These are phyloP conservation scores for Helicoverpa zea DNA, from an alignment of 1,140 invertebrate species.

Conservation along the genomic window DNA sequence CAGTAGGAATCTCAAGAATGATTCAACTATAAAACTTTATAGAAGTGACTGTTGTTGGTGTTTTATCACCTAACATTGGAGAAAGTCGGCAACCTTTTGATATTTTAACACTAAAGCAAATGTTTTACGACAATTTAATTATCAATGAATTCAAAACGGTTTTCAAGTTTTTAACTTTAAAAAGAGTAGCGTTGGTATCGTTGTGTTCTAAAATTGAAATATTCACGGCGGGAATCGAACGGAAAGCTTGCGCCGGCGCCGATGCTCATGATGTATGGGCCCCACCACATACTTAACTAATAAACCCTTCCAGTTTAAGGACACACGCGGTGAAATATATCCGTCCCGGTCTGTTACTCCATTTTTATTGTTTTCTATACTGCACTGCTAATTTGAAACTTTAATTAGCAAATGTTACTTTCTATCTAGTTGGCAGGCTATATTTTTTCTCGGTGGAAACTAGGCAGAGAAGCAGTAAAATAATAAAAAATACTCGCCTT, in stretches of 20 bases:
- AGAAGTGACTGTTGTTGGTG: constrained; percentile 69
- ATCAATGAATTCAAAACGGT: constrained; percentile 12
- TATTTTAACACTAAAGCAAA: constrained; percentile 42
- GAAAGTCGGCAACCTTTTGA: constrained; percentile 70
- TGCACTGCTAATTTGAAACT: constrained; percentile 28
- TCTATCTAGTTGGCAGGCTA: neutral
- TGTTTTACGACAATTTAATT: constrained; percentile 44
- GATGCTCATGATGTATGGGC: constrained; percentile 76
- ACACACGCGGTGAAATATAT: constrained; percentile 68
- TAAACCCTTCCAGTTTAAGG: constrained; percentile 74
- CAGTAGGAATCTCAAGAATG: constrained; percentile 83
- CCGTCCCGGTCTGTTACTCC: constrained; percentile 66
- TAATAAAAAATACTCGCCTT: constrained; percentile 1
- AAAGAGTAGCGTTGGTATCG: constrained; percentile 36
- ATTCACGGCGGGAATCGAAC: constrained; percentile 72
- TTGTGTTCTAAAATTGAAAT: constrained; percentile 67
- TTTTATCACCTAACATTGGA: constrained; percentile 67
- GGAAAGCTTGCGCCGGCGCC: constrained; percentile 79
- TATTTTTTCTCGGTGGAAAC: neutral
- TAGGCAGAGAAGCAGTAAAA: neutral
- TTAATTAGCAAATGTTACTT: neutral
- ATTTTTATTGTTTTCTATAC: constrained; percentile 17
- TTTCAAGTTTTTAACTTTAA: constrained; percentile 43
- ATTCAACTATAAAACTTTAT: constrained; percentile 78
- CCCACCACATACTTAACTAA: constrained; percentile 78